phyloP scores from a whole-genome alignment of 2,888 invertebrate genomes.

The Clivina fossor region DNA sequence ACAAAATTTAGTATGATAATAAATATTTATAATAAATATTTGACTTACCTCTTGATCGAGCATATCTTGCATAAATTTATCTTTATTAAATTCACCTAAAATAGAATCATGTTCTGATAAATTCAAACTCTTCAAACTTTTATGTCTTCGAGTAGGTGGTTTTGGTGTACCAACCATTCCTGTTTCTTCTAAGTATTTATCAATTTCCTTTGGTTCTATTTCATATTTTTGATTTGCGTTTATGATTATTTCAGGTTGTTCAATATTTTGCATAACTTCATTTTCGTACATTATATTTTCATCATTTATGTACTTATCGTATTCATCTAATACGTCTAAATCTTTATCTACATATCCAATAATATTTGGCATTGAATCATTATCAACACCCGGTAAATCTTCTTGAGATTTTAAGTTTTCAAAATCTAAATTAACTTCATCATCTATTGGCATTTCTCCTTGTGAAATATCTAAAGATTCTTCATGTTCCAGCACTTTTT shows the following conservation, averaged over 20 bases:
- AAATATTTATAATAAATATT: conserved; percentile 4
- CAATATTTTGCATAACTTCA: conserved; percentile 57
- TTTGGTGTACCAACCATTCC: conserved; percentile 43
- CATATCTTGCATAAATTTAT: conserved; percentile 36
- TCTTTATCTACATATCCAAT: conserved; percentile 28
- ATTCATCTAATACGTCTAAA: conserved; percentile 17
- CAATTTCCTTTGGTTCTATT: conserved; percentile 20
- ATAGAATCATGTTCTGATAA: conserved; percentile 51
- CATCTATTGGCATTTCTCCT: conserved; percentile 15
- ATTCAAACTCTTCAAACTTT: conserved; percentile 51
- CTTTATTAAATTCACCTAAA: conserved; percentile 38
- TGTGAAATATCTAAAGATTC: conserved; percentile 21
- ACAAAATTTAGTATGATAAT: neutral
- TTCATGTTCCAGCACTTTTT: conserved; percentile 14
- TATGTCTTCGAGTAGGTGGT: conserved; percentile 48
- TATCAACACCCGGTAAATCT: conserved; percentile 5
- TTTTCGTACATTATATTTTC: conserved; percentile 47
- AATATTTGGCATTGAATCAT: conserved; percentile 21
- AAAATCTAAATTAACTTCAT: conserved; percentile 17
- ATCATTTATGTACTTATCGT: conserved; percentile 35
- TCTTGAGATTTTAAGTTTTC: conserved; percentile 26
- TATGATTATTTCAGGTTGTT: conserved; percentile 56
- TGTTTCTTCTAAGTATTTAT: conserved; percentile 22
- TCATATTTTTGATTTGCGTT: conserved; percentile 44
- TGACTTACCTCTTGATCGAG: conserved; percentile 43